Evolutionary conservation across 2,888 invertebrate genomes (phyloP).

Genomic region (Heliconius ismenius): DNA sequence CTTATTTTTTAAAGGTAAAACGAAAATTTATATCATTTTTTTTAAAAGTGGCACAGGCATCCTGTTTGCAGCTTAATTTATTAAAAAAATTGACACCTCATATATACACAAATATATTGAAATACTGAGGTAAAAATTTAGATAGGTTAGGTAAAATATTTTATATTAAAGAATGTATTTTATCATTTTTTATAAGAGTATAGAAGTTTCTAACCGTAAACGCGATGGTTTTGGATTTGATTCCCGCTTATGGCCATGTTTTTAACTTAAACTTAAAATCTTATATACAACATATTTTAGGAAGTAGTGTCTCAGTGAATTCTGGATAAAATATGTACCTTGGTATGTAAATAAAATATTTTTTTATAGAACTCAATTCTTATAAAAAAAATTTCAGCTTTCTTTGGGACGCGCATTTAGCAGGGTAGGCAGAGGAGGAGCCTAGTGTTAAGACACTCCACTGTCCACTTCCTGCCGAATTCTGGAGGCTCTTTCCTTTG

Average conservation of each 20-base stretch:
- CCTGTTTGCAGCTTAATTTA: neutral
- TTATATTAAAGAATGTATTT: neutral
- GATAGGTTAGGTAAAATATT: neutral
- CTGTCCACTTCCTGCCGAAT: too few species aligned
- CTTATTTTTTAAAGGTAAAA: too few species aligned
- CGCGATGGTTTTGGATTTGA: neutral
- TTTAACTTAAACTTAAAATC: neutral
- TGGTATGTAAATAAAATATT: too few species aligned
- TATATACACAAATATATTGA: neutral
- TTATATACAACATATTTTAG: too few species aligned
- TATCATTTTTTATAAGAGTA: neutral
- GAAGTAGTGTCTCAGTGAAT: neutral
- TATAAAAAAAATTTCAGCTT: too few species aligned
- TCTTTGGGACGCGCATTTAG: too few species aligned
- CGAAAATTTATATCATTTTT: neutral
- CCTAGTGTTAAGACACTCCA: too few species aligned
- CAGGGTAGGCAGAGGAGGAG: too few species aligned
- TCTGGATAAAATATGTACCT: too few species aligned
- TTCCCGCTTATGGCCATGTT: neutral
- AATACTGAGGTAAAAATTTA: neutral
- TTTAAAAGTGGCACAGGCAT: neutral
- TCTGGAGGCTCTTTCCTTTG: too few species aligned
- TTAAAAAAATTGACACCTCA: slow-evolving; percentile 10
- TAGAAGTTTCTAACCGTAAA: neutral
- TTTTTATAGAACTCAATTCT: too few species aligned